A percentile compares a stretch with the other conserved stretches of the same genome.
Conservation (phyloP, 2,113 vertebrate genomes). For the Sylvia atricapilla region DNA sequence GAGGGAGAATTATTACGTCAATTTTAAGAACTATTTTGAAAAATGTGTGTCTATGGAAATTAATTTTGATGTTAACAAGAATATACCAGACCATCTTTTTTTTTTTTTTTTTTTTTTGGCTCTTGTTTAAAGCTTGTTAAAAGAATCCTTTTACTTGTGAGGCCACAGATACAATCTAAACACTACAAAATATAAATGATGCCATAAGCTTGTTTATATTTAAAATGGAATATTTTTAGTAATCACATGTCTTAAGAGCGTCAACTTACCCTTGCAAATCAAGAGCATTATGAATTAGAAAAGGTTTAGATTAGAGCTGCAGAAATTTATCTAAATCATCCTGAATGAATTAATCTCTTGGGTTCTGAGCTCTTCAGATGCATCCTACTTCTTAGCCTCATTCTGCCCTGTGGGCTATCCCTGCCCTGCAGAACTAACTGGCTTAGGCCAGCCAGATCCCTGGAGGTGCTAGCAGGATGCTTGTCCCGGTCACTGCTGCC, state of each 20-base stretch:
- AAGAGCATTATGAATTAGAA: neutral
- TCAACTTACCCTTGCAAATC: neutral
- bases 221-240: conserved; percentile 6
- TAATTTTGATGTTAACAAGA: neutral
- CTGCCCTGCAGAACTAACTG: neutral
- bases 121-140: conserved; percentile 20
- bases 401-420: neutral
- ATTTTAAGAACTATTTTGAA: neutral
- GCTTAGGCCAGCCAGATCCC: neutral
- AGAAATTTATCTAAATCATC: neutral
- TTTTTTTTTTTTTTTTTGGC: neutral
- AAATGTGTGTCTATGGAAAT: neutral
- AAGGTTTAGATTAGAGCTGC: neutral
- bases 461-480: neutral
- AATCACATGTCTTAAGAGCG: neutral
- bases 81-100: neutral
- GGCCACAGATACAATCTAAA: conserved; percentile 20
- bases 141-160: neutral
- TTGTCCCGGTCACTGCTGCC: neutral
- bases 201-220: neutral
- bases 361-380: neutral
- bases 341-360: neutral
- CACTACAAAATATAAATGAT: conserved; percentile 27
- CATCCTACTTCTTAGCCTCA: neutral
- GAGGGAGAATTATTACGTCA: neutral